Percentiles rank a stretch among this genome's conserved stretches.
Evolutionary conservation across 2,797 vertebrate species (phyloP).

Genomic region (Rhadinocentrus ornatus): DNA sequence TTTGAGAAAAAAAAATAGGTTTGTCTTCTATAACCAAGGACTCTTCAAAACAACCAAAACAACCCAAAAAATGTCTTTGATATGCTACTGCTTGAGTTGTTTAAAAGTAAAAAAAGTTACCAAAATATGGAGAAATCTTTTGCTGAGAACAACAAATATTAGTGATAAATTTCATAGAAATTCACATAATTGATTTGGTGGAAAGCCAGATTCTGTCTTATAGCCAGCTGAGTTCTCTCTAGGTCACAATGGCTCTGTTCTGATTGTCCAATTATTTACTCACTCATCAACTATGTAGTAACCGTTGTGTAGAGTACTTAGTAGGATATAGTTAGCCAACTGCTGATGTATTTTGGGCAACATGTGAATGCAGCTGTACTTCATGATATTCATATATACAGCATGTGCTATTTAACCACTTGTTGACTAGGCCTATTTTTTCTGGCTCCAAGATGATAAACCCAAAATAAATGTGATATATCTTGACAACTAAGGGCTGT

Average conservation of each 20-base stretch:
- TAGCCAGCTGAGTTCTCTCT: background rate
- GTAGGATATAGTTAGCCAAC: background rate
- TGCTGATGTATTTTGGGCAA: background rate
- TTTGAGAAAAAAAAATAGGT: background rate
- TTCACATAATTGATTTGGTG: background rate
- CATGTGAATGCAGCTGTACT: background rate
- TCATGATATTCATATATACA: background rate
- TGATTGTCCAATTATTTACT: background rate
- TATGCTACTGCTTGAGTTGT: background rate
- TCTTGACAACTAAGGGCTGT: too few species aligned
- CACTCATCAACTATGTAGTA: background rate
- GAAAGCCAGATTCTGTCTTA: slow-evolving; percentile 1
- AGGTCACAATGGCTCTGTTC: background rate
- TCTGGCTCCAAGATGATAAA: too few species aligned
- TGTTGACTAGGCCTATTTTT: too few species aligned
- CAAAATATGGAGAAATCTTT: background rate
- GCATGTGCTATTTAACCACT: too few species aligned
- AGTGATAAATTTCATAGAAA: background rate
- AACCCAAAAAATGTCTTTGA: background rate
- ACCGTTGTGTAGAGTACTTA: background rate
- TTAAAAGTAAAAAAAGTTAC: background rate
- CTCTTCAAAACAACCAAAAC: background rate
- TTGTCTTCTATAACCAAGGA: background rate
- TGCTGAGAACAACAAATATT: background rate
- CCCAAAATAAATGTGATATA: too few species aligned